Percentiles rank a stretch among this genome's conserved stretches.
phyloP scores from a whole-genome alignment of 2,888 invertebrate species.

The Nasonia oneida region DNA sequence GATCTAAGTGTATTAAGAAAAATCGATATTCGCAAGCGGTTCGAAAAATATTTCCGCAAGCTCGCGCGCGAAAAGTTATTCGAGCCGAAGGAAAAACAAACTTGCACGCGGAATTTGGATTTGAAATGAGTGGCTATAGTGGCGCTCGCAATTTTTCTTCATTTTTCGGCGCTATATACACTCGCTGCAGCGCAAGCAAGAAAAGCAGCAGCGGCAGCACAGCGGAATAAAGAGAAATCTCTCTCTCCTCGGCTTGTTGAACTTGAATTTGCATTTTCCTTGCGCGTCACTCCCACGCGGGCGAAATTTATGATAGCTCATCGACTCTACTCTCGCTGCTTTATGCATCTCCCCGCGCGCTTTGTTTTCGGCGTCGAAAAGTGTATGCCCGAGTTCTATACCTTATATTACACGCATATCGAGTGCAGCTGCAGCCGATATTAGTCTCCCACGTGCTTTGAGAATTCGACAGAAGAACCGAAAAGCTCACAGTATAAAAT shows the following conservation, averaged over 20 bases:
- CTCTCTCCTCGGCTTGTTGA: constrained; percentile 45
- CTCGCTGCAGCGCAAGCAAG: constrained; percentile 52
- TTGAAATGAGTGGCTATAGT: constrained; percentile 28
- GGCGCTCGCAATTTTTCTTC: constrained; percentile 21
- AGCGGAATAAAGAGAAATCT: constrained; percentile 49
- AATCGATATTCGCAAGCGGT: neutral
- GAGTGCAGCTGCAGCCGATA: no score
- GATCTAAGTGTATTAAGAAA: neutral
- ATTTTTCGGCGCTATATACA: neutral
- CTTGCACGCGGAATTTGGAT: constrained; percentile 33
- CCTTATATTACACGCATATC: neutral
- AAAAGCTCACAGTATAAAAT: neutral
- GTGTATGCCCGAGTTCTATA: neutral
- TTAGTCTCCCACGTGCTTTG: no score
- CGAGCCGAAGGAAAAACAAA: constrained; percentile 31
- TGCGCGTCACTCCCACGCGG: constrained; percentile 42
- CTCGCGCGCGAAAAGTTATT: neutral
- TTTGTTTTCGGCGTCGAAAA: constrained; percentile 16
- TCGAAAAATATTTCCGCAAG: neutral
- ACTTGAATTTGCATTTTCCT: constrained; percentile 56
- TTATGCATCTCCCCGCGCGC: neutral
- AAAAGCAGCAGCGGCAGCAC: constrained; percentile 27
- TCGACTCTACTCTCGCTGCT: constrained; percentile 9
- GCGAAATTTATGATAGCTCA: constrained; percentile 54
- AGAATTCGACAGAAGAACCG: neutral